phyloP scores from a whole-genome alignment of 2,888 invertebrate species.

The Pterostichus niger region DNA sequence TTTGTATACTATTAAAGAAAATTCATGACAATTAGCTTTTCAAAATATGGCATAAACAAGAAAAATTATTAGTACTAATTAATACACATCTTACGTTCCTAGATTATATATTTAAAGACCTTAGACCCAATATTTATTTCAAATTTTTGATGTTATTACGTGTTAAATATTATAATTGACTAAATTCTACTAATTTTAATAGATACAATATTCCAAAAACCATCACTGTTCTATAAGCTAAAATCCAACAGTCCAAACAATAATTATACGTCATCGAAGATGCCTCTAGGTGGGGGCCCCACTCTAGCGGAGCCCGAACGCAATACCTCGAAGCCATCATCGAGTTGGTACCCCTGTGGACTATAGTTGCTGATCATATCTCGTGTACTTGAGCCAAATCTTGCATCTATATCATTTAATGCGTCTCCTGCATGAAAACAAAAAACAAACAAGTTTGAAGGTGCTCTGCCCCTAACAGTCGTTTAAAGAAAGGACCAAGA shows the following conservation, averaged over 20 bases:
- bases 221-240: too few species aligned
- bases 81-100: too few species aligned
- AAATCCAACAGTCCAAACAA: too few species aligned
- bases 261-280: slow-evolving; percentile 90
- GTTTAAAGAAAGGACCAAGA: background rate
- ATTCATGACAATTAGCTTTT: too few species aligned
- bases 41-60: too few species aligned
- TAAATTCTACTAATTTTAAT: too few species aligned
- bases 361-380: slow-evolving; percentile 75
- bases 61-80: background rate
- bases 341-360: slow-evolving; percentile 68
- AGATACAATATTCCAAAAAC: too few species aligned
- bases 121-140: too few species aligned
- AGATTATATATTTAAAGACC: too few species aligned
- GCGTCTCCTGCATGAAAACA: slow-evolving; percentile 69
- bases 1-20: too few species aligned
- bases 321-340: slow-evolving; percentile 70
- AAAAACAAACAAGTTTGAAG: background rate
- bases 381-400: slow-evolving; percentile 84
- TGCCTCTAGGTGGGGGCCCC: slow-evolving; percentile 86
- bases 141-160: too few species aligned
- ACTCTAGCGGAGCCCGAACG: slow-evolving; percentile 77
- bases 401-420: slow-evolving; percentile 80
- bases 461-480: background rate
- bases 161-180: too few species aligned